Base-by-base conservation (phyloP, 2,888 invertebrate species). In the Entomobrya proxima region DNA sequence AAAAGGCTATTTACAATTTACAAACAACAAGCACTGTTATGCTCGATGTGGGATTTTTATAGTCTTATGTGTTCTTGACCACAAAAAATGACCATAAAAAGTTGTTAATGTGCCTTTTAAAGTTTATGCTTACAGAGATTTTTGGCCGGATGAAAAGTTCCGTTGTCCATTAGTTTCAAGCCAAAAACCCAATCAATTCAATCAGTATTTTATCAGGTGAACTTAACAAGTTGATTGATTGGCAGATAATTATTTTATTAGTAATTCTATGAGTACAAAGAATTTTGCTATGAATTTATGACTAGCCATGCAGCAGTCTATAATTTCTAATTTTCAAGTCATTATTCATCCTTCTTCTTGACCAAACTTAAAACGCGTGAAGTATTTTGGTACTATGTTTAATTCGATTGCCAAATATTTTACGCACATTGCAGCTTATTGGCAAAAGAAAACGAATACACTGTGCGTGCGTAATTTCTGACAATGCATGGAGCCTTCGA, bases 211-310 rank as follows among this genome's bases (percentile, higher is more conserved):
- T 50, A 30, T 58, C 37, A 21, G 21, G 40, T 13, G 9, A 30
- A 52, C 30, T 55, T 72, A 72, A 72, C 80, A 44, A 58, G 55
- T 58, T 72, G 80, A 80, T 80, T 80, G 80, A 80, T 80, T 58
- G 72, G 32, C 40, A 44, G 80, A 72, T 72, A 67, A n/a, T 21
- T n/a, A 64, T 64, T n/a, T 35, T 55, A 27, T 27, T 2, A 2
- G 2, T 52, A 55, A n/a, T n/a, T 11, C 55, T 55, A 55, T 5
- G 4, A 44, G n/a, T 13, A 44, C 44, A 44, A 5, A 44, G 2
- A 44, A n/a, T n/a, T n/a, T n/a, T n/a, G n/a, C n/a, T n/a, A n/a
- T n/a, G n/a, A n/a, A n/a, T n/a, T n/a, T n/a, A n/a, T n/a, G n/a
- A n/a, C n/a, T n/a, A n/a, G n/a, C n/a, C n/a, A n/a, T n/a, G n/a